phyloP scores from a whole-genome alignment of 2,888 invertebrate species.

The Hanleya hanleyi region DNA sequence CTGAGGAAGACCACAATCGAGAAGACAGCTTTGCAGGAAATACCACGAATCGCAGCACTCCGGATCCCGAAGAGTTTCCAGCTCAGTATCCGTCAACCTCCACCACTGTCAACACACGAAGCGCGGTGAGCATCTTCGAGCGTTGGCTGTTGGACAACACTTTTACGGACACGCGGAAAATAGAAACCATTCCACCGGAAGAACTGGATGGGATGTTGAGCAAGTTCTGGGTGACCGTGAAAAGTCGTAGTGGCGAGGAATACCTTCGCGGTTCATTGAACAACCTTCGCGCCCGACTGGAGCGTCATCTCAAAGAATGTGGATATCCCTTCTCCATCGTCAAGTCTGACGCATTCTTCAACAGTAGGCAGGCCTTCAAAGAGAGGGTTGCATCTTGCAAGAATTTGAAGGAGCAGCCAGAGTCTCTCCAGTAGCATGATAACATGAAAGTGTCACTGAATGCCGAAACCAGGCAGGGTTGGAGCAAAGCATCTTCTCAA shows the following conservation, averaged over 20 bases:
- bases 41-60: too few relatives aligned
- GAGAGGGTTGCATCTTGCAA: not conserved
- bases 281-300: not conserved
- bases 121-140: constrained; percentile 1
- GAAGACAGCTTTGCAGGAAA: too few relatives aligned
- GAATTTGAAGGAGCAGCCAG: too few relatives aligned
- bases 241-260: not conserved
- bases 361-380: not conserved
- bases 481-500: too few relatives aligned
- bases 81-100: too few relatives aligned
- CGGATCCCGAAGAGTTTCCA: too few relatives aligned
- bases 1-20: too few relatives aligned
- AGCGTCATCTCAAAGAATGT: not conserved
- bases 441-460: too few relatives aligned
- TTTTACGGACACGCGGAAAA: not conserved
- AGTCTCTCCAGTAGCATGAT: too few relatives aligned
- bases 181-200: not conserved
- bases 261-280: not conserved
- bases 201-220: not conserved
- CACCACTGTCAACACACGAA: constrained; percentile 1
- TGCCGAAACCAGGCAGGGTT: too few relatives aligned
- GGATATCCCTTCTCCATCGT: not conserved
- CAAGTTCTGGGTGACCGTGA: not conserved
- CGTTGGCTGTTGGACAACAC: not conserved
- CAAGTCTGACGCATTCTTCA: not conserved